These are phyloP conservation scores for Apodemus sylvaticus DNA, from an alignment of 2,113 vertebrate genomes.

Conservation along the genomic window DNA sequence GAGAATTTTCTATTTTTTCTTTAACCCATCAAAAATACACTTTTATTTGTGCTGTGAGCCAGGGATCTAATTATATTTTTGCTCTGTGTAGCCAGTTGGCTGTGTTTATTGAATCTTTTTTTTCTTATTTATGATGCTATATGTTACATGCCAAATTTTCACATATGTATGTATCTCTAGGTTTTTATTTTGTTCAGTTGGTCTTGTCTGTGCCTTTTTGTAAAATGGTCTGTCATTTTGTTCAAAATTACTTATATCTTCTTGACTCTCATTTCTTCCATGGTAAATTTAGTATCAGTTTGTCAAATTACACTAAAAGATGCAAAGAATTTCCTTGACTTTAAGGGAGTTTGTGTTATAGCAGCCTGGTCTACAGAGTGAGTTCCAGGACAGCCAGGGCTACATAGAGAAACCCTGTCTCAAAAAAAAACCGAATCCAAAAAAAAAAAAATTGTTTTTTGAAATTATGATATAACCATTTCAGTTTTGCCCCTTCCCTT, in stretches of 20 bases:
- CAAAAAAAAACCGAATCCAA: too few species aligned
- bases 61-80: slow-evolving; percentile 33
- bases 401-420: too few species aligned
- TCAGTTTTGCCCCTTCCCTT: neutral
- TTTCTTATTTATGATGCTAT: neutral
- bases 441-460: neutral
- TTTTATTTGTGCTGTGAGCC: neutral
- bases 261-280: neutral
- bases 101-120: neutral
- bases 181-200: slow-evolving; percentile 47
- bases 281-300: neutral
- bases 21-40: neutral
- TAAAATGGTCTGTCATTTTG: neutral
- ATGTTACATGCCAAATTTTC: slow-evolving; percentile 3
- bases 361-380: too few species aligned
- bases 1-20: neutral
- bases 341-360: neutral
- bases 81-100: neutral
- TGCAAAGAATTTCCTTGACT: slow-evolving; percentile 7
- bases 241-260: neutral
- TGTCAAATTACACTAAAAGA: neutral
- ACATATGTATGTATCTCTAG: neutral
- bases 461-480: neutral
- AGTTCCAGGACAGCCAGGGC: too few species aligned
- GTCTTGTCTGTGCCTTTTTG: neutral